Evolutionary conservation across 2,113 vertebrate species (phyloP).

Genomic region (Crocuta crocuta): DNA sequence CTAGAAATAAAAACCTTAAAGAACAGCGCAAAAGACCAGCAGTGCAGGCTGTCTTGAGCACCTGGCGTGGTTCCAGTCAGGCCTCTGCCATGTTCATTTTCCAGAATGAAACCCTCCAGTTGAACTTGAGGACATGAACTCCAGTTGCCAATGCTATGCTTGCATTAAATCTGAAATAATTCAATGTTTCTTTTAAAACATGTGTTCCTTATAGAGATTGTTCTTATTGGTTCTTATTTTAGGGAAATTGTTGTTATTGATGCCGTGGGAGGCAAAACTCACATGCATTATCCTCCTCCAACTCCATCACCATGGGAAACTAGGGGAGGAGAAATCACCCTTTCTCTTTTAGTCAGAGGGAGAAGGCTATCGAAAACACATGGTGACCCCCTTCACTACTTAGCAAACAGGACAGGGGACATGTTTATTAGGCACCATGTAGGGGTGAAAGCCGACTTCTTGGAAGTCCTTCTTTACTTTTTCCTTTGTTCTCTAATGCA

Average conservation of each 20-base stretch:
- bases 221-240: not conserved
- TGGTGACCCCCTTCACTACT: not conserved
- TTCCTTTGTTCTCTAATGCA: not conserved
- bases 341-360: not conserved
- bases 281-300: not conserved
- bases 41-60: not conserved
- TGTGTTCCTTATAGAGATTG: not conserved
- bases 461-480: not conserved
- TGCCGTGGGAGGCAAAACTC: not conserved
- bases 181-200: not conserved
- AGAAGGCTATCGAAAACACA: not conserved
- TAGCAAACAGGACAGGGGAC: not conserved
- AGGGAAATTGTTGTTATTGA: not conserved
- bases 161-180: not conserved
- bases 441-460: not conserved
- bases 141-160: not conserved
- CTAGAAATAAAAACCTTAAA: not conserved
- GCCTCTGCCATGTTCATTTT: not conserved
- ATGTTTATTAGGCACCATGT: no score
- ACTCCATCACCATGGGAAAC: not conserved
- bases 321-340: not conserved
- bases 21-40: no score
- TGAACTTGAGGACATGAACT: not conserved
- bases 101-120: not conserved
- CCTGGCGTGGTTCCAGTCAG: rapidly evolving